These are phyloP conservation scores for Cheilosia vulpina DNA, from an alignment of 2,888 invertebrate species.

Conservation along the genomic window DNA sequence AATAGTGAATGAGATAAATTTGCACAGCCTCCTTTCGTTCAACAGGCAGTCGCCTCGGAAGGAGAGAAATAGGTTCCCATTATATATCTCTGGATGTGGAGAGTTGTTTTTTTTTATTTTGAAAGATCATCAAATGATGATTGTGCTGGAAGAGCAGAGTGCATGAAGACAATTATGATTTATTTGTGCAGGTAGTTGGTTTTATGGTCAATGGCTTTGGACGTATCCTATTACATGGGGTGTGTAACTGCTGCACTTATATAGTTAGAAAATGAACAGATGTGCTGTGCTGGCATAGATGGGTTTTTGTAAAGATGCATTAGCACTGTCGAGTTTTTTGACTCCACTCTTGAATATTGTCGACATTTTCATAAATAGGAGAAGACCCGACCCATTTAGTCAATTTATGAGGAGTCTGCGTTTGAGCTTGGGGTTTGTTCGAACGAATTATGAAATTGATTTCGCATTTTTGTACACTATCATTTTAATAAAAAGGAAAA, in stretches of 20 bases:
- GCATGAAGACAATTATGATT: slow-evolving; percentile 39
- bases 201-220: slow-evolving; percentile 36
- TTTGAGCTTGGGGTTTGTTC: too few relatives aligned
- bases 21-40: slow-evolving; percentile 29
- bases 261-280: not conserved
- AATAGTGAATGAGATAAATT: slow-evolving; percentile 58
- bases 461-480: too few relatives aligned
- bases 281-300: not conserved
- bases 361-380: too few relatives aligned
- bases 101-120: not conserved
- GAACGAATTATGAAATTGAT: too few relatives aligned
- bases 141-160: slow-evolving; percentile 12
- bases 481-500: too few relatives aligned
- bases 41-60: not conserved
- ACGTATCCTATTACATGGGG: slow-evolving; percentile 14
- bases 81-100: slow-evolving; percentile 33
- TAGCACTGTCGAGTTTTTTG: not conserved
- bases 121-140: slow-evolving; percentile 32
- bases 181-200: slow-evolving; percentile 18
- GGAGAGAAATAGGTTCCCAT: slow-evolving; percentile 42
- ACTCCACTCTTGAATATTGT: not conserved
- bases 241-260: not conserved
- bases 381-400: too few relatives aligned
- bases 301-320: not conserved
- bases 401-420: too few relatives aligned